These are phyloP conservation scores for Lepidochrysops patricia DNA, from an alignment of 2,888 invertebrate species.

Conservation along the genomic window DNA sequence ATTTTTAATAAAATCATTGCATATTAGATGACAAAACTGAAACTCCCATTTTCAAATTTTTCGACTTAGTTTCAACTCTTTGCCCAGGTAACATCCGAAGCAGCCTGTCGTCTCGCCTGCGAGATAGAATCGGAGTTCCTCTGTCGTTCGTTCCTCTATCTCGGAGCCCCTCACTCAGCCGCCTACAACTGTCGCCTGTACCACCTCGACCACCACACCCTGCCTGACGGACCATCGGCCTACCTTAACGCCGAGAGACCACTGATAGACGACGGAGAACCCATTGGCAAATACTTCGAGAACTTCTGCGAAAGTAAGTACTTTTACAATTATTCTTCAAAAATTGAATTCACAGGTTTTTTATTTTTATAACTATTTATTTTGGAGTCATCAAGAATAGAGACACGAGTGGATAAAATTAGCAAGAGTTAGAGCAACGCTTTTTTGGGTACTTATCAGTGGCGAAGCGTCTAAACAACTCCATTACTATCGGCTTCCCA, in stretches of 20 bases:
- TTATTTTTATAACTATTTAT: no score
- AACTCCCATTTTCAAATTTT: not conserved
- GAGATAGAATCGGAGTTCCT: conserved; percentile 95
- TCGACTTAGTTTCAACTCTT: conserved; percentile 16
- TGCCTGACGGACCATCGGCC: conserved; percentile 94
- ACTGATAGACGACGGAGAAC: conserved; percentile 91
- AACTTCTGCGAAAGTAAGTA: conserved; percentile 91
- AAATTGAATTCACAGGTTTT: no score
- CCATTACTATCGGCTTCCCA: no score
- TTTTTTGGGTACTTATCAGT: no score
- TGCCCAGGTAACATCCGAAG: conserved; percentile 84
- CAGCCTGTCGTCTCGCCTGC: conserved; percentile 92
- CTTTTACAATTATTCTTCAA: conserved; percentile 5
- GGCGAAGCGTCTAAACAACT: no score
- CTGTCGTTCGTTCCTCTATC: conserved; percentile 88
- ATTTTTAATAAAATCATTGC: not conserved
- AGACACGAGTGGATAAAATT: no score
- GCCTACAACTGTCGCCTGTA: conserved; percentile 94
- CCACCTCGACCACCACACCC: conserved; percentile 92
- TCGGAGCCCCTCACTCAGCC: conserved; percentile 83
- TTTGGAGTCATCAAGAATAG: no score
- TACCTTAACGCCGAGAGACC: conserved; percentile 93
- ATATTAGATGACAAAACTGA: no score
- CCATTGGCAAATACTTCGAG: conserved; percentile 92
- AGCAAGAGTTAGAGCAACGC: no score